Percentiles rank a stretch among this genome's conserved stretches.
Conservation (phyloP, 2,113 vertebrate genomes). For the Megaceryle maxima region DNA sequence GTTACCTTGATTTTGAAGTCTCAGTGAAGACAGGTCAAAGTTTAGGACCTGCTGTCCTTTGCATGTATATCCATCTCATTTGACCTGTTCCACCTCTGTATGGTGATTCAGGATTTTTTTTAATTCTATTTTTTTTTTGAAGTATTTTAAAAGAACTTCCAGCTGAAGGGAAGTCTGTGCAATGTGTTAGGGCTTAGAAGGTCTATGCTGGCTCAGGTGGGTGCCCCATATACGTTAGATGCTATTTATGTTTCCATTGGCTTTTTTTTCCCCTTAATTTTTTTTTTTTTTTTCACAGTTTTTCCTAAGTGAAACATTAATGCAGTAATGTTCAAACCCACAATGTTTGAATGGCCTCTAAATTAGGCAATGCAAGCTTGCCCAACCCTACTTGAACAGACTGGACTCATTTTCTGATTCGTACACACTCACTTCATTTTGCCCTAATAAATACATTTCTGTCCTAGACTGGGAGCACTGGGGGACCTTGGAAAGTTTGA, state of each 20-base stretch:
- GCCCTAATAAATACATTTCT: constrained; percentile 55
- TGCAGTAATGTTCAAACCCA: constrained; percentile 68
- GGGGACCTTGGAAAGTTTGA: constrained; percentile 33
- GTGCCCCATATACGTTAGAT: constrained; percentile 35
- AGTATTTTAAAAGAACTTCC: background rate
- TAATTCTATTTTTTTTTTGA: background rate
- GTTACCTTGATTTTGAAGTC: background rate
- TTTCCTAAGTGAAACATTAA: constrained; percentile 67
- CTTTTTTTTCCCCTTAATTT: constrained; percentile 16
- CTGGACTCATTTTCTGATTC: constrained; percentile 49
- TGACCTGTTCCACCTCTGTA: background rate
- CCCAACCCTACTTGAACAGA: constrained; percentile 56
- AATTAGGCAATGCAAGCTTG: constrained; percentile 68
- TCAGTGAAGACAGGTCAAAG: background rate
- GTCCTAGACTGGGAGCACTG: background rate
- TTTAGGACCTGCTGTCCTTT: background rate
- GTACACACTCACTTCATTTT: constrained; percentile 48
- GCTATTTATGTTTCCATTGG: constrained; percentile 66
- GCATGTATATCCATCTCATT: background rate
- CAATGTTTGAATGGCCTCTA: constrained; percentile 72
- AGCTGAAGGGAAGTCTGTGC: constrained; percentile 17
- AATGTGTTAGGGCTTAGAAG: constrained; percentile 33
- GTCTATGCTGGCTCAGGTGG: constrained; percentile 41
- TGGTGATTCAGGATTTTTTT: background rate
- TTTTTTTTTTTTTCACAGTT: constrained; percentile 38